A percentile compares a stretch with the other conserved stretches of the same genome.
phyloP scores from a whole-genome alignment of 2,797 vertebrate genomes.

The Euphonia xanthogaster region DNA sequence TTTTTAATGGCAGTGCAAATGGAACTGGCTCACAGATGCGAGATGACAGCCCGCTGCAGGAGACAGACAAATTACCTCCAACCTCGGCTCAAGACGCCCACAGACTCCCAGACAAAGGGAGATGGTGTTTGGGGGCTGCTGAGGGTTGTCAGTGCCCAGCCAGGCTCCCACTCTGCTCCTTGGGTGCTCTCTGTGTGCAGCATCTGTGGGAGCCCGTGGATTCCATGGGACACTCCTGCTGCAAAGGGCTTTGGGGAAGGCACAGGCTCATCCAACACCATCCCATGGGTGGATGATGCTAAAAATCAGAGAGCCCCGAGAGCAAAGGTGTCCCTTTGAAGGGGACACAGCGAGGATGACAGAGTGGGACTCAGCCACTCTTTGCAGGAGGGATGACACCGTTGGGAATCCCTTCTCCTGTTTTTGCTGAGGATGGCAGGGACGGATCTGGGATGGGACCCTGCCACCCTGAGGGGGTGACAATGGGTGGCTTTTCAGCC shows the following conservation, averaged over 20 bases:
- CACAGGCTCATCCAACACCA: accelerated
- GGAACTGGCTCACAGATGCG: slow-evolving; percentile 52
- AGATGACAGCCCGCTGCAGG: slow-evolving; percentile 66
- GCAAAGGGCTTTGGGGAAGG: background rate
- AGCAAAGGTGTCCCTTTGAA: background rate
- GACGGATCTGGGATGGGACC: background rate
- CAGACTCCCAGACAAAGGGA: slow-evolving; percentile 49
- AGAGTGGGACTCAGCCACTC: accelerated
- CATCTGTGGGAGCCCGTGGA: accelerated
- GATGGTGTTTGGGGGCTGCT: background rate
- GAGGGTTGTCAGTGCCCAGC: background rate
- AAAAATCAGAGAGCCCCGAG: background rate
- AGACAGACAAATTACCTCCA: slow-evolving; percentile 67
- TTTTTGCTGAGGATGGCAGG: background rate
- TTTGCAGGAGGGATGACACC: background rate
- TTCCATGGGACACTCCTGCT: accelerated
- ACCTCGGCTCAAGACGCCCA: slow-evolving; percentile 8
- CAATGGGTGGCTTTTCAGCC: background rate
- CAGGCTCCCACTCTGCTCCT: background rate
- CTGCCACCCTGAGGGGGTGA: background rate
- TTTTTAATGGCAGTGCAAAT: slow-evolving; percentile 44
- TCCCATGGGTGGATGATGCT: accelerated
- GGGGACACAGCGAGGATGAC: background rate
- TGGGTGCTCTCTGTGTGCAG: background rate
- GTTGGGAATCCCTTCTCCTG: accelerated